phyloP scores from a whole-genome alignment of 1,140 invertebrate species.

The Leptestheria dahalacensis region DNA sequence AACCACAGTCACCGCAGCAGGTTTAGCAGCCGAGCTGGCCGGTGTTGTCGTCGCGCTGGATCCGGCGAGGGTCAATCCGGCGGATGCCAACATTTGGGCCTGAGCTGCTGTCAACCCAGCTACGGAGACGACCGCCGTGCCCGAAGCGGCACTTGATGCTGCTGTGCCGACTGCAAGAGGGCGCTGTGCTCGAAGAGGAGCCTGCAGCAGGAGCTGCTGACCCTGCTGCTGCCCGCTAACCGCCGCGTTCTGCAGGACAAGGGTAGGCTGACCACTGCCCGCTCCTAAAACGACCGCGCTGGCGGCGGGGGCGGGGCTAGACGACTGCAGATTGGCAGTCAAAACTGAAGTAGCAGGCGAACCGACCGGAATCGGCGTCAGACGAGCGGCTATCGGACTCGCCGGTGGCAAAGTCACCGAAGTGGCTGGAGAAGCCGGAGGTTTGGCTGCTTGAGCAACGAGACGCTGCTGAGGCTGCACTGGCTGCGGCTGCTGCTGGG shows the following conservation, averaged over 20 bases:
- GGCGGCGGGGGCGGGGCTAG: not conserved
- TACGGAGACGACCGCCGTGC: conserved; percentile 26
- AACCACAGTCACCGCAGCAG: conserved; percentile 1
- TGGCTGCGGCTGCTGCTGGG: conserved; percentile 22
- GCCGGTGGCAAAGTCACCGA: not conserved
- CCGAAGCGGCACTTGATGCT: conserved; percentile 10
- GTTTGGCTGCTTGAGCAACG: conserved; percentile 16
- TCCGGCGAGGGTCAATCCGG: conserved; percentile 24
- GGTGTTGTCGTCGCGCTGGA: conserved; percentile 23
- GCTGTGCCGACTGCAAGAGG: conserved; percentile 4
- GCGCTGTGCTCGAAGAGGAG: conserved; percentile 7
- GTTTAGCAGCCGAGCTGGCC: conserved; percentile 21
- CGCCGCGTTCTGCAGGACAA: conserved; percentile 1
- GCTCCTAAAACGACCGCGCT: not conserved
- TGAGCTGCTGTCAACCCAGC: conserved; percentile 26
- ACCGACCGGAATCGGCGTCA: not conserved
- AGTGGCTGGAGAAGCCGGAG: conserved; percentile 17
- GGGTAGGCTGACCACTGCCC: not conserved
- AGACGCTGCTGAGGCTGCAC: conserved; percentile 18
- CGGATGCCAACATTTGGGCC: conserved; percentile 27
- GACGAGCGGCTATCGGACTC: not conserved
- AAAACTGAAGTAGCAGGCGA: not conserved
- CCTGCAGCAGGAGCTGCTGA: conserved; percentile 14
- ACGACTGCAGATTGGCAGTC: not conserved
- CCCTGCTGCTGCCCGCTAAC: conserved; percentile 16